Evolutionary conservation across 2,888 invertebrate species (phyloP), one percentile per base, ranked within the genome.

Genomic region (Erebia aethiops): DNA sequence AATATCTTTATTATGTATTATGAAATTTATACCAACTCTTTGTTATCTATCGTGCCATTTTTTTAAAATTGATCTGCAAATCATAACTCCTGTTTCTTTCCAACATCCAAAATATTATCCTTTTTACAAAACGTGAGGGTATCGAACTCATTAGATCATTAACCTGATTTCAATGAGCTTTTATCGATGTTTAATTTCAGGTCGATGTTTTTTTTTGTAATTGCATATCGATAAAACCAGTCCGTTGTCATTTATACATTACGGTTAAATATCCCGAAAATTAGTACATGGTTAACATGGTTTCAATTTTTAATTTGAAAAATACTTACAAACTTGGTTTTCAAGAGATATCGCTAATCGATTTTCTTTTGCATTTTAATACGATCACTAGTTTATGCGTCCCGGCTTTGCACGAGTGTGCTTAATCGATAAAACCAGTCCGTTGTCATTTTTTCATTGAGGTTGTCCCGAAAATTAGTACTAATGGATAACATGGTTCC

Each of bases 291-390:
- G n/a, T 52, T 21, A 56, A 56, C 18, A 10, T 56, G 18, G 10
- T 26, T 13, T 26, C 56, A 57, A 26, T 26, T 57, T 14, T 57
- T 26, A 14, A 57, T 57, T 57, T 41, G 60, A n/a, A 41, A 60
- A 41, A 9, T 60, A 52, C 16, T 18, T 16, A n/a, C n/a, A n/a
- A 52, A 49, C 3, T 49, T 13, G 13, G 49, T 49, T 2, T 49
- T 14, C 8, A 52, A 21, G 21, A 18, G 56, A 56, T 56, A 56
- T 13, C 56, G 21, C 13, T 56, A 21, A 56, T 56, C 13, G 21
- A 4, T 56, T 56, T 21, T 26, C 18, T 21, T 56, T 21, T 21
- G 10, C 10, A 21, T 16, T 5, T 7, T 35, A 35, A 35, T 35
- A 35, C 35, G 35, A 35, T 7, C 5, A 1, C 35, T 35, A 35